phyloP scores from a whole-genome alignment of 2,888 invertebrate species.

The Neocrepidodera transversa region DNA sequence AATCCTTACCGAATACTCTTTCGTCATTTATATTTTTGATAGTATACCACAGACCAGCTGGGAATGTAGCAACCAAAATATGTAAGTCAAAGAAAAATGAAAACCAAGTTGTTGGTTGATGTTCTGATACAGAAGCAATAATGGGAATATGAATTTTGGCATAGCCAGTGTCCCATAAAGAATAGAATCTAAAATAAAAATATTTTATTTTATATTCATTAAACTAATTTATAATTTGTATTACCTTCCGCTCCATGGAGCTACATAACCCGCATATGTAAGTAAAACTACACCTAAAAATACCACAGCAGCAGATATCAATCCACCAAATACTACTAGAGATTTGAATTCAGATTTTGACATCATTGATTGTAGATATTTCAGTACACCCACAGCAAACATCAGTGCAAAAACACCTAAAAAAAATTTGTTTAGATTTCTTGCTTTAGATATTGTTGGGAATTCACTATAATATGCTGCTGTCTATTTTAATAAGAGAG shows the following conservation, averaged over 20 bases:
- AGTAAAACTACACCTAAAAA: conserved; percentile 84
- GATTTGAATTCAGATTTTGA: conserved; percentile 90
- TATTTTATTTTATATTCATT: too few species aligned
- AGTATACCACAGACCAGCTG: conserved; percentile 98
- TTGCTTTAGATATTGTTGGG: too few species aligned
- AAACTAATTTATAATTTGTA: too few species aligned
- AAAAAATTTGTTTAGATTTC: conserved; percentile 45
- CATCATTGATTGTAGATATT: conserved; percentile 85
- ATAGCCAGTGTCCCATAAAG: conserved; percentile 98
- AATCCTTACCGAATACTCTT: conserved; percentile 87
- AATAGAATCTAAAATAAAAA: conserved; percentile 78
- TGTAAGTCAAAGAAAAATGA: conserved; percentile 99
- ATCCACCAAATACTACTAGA: conserved; percentile 79
- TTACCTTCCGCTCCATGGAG: conserved; percentile 91
- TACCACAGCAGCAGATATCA: conserved; percentile 79
- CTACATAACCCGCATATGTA: conserved; percentile 94
- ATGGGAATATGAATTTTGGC: conserved; percentile 99
- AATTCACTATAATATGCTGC: too few species aligned
- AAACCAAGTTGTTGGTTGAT: conserved; percentile 99
- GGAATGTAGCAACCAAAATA: conserved; percentile 94
- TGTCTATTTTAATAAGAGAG: too few species aligned
- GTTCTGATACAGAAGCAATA: conserved; percentile 98
- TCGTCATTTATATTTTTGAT: conserved; percentile 97
- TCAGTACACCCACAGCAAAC: conserved; percentile 85
- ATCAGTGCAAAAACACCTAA: conserved; percentile 93